Conservation (phyloP, 2,888 invertebrate genomes). For the Eupeodes latifasciatus region DNA sequence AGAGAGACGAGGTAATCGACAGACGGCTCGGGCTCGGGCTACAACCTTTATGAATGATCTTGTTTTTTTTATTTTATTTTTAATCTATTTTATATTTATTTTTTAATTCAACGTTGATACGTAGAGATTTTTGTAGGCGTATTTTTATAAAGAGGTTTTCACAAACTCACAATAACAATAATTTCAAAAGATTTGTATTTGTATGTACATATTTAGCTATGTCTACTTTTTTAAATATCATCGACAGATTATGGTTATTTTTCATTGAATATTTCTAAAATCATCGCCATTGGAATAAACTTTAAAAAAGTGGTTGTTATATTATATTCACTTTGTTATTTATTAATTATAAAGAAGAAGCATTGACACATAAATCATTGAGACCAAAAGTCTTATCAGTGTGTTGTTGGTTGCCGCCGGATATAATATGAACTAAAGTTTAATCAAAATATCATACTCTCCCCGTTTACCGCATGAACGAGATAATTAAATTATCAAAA, state of each 20-base stretch:
- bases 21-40: constrained; percentile 43
- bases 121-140: constrained; percentile 60
- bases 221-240: background rate
- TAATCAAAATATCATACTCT: constrained; percentile 37
- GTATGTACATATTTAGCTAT: background rate
- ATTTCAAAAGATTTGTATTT: too few relatives aligned
- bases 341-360: background rate
- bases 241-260: background rate
- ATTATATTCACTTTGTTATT: background rate
- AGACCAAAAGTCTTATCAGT: constrained; percentile 59
- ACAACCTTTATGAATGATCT: constrained; percentile 69
- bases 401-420: constrained; percentile 52
- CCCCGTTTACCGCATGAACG: constrained; percentile 38
- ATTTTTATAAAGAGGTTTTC: constrained; percentile 49
- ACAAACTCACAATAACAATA: constrained; percentile 43
- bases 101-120: constrained; percentile 38
- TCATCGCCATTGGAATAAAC: background rate
- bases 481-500: constrained; percentile 50
- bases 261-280: constrained; percentile 2
- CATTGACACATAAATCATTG: constrained; percentile 19
- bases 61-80: constrained; percentile 61
- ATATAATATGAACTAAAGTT: constrained; percentile 49
- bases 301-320: background rate
- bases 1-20: constrained; percentile 40
- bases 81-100: constrained; percentile 17